Evolutionary conservation across 2,888 invertebrate species (phyloP), one percentile per base, ranked within the genome.

Genomic region (Ennomos quercinarius): DNA sequence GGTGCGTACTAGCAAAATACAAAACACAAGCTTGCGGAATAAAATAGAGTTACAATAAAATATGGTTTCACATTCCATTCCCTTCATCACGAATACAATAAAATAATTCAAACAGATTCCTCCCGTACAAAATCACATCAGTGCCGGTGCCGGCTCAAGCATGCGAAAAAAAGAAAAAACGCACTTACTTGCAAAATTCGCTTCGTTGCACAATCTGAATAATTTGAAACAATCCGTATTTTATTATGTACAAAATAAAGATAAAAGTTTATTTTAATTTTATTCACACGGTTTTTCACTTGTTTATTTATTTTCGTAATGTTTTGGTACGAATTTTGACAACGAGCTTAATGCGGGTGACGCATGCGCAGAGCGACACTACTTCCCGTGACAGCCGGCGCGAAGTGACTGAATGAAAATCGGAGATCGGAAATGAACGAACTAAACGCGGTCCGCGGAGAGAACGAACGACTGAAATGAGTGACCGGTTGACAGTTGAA

Each of bases 251-350:
- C 27, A 40, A n/a, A 40, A 44, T 12, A 40, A 41, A 35, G 45
- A 65, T 64, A 67, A n/a, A 63, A 10, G 63, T 61, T 57, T 41
- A 17, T 55, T 17, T 38, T 53, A 68, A 63, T 27, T 43, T 51
- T 67, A 76, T 79, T 73, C 70, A 76, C 79, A 83, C 89, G 76
- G 78, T 42, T 62, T 66, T 74, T 80, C 89, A 89, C 87, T 89
- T 87, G 84, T 87, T 87, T 90, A 85, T 87, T 89, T 89, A 87
- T 87, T 83, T 84, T 78, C 76, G 77, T n/a, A n/a, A n/a, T n/a
- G n/a, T n/a, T n/a, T n/a, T n/a, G n/a, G n/a, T 80, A 82, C 81
- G 81, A 80, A 81, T 77, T 79, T 77, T 84, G 86, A 84, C 85
- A 84, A 83, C 80, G 66, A 72, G 67, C 63, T 68, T 65, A 67